Evolutionary conservation across 23 tunicate genomes (phyloP).

Genomic region (Styela clava): DNA sequence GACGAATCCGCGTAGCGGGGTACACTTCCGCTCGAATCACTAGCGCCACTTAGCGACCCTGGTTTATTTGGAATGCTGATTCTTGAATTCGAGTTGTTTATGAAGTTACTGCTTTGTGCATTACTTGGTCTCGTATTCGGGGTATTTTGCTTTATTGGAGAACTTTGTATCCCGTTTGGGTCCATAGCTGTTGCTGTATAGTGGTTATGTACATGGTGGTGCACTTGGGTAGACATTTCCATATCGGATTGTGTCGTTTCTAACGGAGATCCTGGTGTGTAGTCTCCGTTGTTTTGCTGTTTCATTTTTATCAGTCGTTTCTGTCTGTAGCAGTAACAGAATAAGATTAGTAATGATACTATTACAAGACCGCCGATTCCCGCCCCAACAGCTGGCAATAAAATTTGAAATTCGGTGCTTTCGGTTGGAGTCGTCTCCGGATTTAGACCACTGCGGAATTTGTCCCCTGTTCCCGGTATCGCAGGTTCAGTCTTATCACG

Average conservation of each 20-base stretch:
- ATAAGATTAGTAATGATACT: constrained; percentile 22
- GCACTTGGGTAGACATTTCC: constrained; percentile 22
- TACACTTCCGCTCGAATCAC: constrained; percentile 60
- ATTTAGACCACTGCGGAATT: neutral
- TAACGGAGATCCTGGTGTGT: constrained; percentile 1
- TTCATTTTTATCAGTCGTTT: constrained; percentile 33
- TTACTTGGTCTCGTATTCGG: neutral
- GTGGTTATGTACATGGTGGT: constrained; percentile 28
- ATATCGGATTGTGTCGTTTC: neutral
- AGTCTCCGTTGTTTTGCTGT: constrained; percentile 2
- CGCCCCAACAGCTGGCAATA: constrained; percentile 56
- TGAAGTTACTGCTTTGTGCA: neutral
- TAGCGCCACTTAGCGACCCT: constrained; percentile 55
- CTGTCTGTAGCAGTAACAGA: constrained; percentile 39
- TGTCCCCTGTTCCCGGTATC: neutral
- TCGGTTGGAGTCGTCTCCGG: constrained; percentile 13
- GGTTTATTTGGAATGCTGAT: constrained; percentile 49
- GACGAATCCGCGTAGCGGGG: constrained; percentile 25
- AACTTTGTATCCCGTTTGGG: neutral
- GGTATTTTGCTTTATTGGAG: neutral
- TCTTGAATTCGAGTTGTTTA: neutral
- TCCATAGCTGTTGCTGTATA: constrained; percentile 3
- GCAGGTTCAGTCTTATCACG: neutral
- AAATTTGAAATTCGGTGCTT: constrained; percentile 24
- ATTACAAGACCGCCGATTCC: constrained; percentile 47